Percentiles rank a stretch among this genome's conserved stretches.
Evolutionary conservation across 2,888 invertebrate species (phyloP).

Genomic region (Corythucha ciliata): DNA sequence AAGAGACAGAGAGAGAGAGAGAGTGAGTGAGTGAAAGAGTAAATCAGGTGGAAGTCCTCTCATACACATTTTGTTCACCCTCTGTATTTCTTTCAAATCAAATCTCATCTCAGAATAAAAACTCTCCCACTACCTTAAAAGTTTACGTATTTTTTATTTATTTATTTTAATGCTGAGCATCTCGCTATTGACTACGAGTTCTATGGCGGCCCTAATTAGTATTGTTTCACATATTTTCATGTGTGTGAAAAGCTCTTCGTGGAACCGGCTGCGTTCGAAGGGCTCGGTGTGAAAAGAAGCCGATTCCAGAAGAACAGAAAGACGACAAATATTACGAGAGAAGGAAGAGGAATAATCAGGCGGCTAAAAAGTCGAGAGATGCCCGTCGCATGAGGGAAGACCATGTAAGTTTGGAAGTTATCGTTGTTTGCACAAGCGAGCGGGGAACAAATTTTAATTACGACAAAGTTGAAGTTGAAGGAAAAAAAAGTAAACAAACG

Average conservation of each 20-base stretch:
- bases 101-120: too few species aligned
- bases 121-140: too few species aligned
- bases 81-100: too few species aligned
- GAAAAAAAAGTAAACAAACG: neutral
- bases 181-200: too few species aligned
- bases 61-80: too few species aligned
- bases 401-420: constrained; percentile 48
- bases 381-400: constrained; percentile 80
- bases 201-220: too few species aligned
- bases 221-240: too few species aligned
- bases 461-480: neutral
- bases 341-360: constrained; percentile 77
- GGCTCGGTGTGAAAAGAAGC: constrained; percentile 70
- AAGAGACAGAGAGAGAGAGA: too few species aligned
- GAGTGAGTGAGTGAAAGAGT: too few species aligned
- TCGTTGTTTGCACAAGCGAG: neutral
- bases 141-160: too few species aligned
- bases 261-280: constrained; percentile 42
- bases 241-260: constrained; percentile 24
- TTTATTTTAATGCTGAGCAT: too few species aligned
- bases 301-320: constrained; percentile 77
- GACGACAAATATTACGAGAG: constrained; percentile 85
- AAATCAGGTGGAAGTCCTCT: too few species aligned
- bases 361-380: constrained; percentile 85
- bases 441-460: neutral